A percentile compares a stretch with the other conserved stretches of the same genome.
Evolutionary conservation across 2,888 invertebrate genomes (phyloP).

Genomic region (Athetis lepigone): DNA sequence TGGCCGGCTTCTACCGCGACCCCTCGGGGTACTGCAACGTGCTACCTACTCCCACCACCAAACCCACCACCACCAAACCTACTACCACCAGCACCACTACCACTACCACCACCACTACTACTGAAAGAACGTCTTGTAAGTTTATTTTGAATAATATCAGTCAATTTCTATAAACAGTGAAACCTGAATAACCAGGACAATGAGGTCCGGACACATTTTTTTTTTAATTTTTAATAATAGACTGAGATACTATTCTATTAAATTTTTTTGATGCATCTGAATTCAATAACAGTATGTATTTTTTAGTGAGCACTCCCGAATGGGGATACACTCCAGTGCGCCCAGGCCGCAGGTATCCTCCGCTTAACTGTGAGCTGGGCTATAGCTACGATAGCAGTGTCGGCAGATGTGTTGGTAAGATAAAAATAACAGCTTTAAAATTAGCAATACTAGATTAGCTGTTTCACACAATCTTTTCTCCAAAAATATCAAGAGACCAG

Average conservation of each 20-base stretch:
- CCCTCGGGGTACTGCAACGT: constrained; percentile 79
- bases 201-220: no score
- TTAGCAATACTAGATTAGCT: no score
- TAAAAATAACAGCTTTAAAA: neutral
- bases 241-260: no score
- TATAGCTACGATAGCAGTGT: constrained; percentile 72
- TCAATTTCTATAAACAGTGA: no score
- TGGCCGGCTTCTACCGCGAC: constrained; percentile 94
- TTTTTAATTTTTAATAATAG: no score
- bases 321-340: constrained; percentile 64
- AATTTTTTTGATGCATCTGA: neutral
- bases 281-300: constrained; percentile 3
- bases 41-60: no score
- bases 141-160: neutral
- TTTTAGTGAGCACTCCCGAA: constrained; percentile 49
- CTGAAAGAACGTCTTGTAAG: constrained; percentile 60
- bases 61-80: constrained; percentile 62
- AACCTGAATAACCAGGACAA: no score
- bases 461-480: no score
- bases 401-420: constrained; percentile 82
- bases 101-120: constrained; percentile 58
- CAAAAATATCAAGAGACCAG: no score
- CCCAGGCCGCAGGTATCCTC: constrained; percentile 66
- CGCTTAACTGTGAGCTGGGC: constrained; percentile 78
- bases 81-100: constrained; percentile 60